A percentile compares a stretch with the other conserved stretches of the same genome.
phyloP scores from a whole-genome alignment of 2,113 vertebrate species.

The Apteryx owenii region DNA sequence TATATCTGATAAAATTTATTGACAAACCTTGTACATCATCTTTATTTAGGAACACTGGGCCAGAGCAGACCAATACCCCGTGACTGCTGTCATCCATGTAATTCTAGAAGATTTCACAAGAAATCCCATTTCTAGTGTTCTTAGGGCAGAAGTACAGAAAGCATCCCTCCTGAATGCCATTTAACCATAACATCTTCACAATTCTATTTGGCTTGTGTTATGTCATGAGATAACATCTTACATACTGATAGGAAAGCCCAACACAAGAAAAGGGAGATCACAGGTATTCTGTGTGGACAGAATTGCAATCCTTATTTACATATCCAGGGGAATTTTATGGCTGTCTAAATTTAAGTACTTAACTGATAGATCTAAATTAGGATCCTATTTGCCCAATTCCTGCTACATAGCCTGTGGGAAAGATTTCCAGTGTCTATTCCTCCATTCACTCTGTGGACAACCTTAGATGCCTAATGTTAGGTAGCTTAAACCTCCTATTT shows the following conservation, averaged over 20 bases:
- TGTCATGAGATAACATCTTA: not conserved
- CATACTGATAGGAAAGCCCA: not conserved
- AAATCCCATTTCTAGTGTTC: not conserved
- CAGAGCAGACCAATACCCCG: not conserved
- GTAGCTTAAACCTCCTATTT: not conserved
- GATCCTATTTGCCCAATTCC: not conserved
- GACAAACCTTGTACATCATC: not conserved
- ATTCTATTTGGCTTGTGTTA: not conserved
- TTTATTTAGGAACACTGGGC: not conserved
- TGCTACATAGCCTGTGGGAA: not conserved
- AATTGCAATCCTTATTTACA: not conserved
- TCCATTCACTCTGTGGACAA: not conserved
- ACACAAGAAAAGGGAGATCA: not conserved
- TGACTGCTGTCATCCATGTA: not conserved
- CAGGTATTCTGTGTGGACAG: not conserved
- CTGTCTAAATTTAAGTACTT: not conserved
- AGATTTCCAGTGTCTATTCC: not conserved
- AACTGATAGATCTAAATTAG: not conserved
- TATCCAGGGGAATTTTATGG: not conserved
- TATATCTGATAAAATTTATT: not conserved
- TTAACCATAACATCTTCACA: not conserved
- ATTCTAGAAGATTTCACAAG: not conserved
- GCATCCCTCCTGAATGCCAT: not conserved
- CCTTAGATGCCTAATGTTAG: not conserved
- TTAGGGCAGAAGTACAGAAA: not conserved